Evolutionary conservation across 2,113 vertebrate species (phyloP), one percentile per base, ranked within the genome.

Genomic region (Carassius gibelio): DNA sequence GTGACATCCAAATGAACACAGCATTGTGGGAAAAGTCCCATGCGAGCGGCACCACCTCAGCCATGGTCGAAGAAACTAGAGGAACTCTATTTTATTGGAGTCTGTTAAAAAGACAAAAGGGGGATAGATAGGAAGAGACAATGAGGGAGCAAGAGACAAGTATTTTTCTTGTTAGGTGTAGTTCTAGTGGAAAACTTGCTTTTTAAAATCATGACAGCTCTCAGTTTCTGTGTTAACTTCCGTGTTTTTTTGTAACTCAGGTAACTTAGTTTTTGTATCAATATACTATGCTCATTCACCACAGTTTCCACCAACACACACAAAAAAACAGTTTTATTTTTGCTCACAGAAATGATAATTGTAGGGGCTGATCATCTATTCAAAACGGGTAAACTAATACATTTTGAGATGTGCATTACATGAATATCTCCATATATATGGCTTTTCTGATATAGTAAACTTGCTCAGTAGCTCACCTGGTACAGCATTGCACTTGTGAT

Each of bases 1-100:
- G 77, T 86, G 84, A 81, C 77, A 62, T 86, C 52, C 71, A 62
- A 66, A 66, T 68, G 75, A 74, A 78, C 55, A 82, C 15, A 13
- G 17, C 62, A 50, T 38, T 82, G 66, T 82, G 52, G 5, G 55
- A 38, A 79, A 61, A 42, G 81, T 72, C 68, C 81, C 68, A 72
- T 34, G 21, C 21, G 19, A 82, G 38, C 13, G 17, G 62, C 45
- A 52, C 9, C 45, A 36, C 45, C 26, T 82, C 80, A 52, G 15
- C 48, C 42, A 26, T 55, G 45, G 26, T 9, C 30, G 48, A 68
- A 26, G 42, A 52, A 55, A 69, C 26, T 52, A 69, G 26, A 69
- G n/a, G 78, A 69, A 52, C 61, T 81, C 17, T 19, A 81, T 36
- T 69, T 13, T 50, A 34, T 80, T 4, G 3, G 26, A 52, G 45